Conservation (phyloP, 2,797 vertebrate species). For the Triplophysa yarkandensis region DNA sequence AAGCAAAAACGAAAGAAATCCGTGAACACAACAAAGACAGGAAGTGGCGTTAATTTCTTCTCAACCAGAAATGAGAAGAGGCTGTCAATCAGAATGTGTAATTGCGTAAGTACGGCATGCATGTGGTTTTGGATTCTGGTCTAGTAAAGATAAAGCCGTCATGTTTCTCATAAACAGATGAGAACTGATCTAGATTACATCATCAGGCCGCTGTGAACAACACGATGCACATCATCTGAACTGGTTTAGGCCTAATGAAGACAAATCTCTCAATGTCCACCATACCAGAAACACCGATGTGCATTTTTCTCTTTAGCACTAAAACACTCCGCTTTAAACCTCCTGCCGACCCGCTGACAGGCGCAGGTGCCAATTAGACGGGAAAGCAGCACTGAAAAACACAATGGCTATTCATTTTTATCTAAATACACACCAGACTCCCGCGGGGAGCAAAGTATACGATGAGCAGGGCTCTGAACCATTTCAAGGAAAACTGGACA, state of each 20-base stretch:
- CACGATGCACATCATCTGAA: not conserved
- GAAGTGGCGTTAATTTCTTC: not conserved
- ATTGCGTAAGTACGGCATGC: no score
- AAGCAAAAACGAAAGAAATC: no score
- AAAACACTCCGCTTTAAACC: not conserved
- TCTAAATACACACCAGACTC: conserved; percentile 2
- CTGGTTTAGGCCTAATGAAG: not conserved
- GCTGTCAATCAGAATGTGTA: not conserved
- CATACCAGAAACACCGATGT: not conserved
- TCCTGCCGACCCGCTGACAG: not conserved
- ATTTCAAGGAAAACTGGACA: no score
- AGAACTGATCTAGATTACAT: not conserved
- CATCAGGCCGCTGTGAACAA: not conserved
- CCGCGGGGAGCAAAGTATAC: not conserved
- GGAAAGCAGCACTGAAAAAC: not conserved
- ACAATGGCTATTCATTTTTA: conserved; percentile 16
- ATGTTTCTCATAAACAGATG: not conserved
- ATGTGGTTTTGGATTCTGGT: no score
- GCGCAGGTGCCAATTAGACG: not conserved
- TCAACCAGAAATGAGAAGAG: not conserved
- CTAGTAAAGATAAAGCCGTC: not conserved
- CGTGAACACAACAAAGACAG: conserved; percentile 3
- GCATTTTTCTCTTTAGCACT: not conserved
- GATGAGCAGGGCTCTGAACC: no score
- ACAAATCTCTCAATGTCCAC: not conserved